Base-by-base conservation (phyloP, 2,888 invertebrate species). In the Eumerus sabulonum region DNA sequence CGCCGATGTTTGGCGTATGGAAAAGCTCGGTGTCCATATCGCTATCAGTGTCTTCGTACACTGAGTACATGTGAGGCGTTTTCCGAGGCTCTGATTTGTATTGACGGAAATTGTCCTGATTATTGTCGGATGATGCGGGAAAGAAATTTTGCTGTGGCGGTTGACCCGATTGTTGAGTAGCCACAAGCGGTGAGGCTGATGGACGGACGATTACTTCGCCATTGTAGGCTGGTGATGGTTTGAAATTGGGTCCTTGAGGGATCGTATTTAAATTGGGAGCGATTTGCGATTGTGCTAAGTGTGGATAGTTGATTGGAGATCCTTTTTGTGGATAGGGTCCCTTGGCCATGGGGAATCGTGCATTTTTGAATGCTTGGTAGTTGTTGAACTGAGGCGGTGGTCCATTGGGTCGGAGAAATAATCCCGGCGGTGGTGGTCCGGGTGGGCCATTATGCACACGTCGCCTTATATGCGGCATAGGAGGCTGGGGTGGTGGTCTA, bases 171-270 rank as follows among this genome's bases (percentile, higher is more conserved):
- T 60, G 12, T 5, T 67, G 59, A 2, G 60, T 42, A n/a, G 12
- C 40, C 1, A 40, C 9, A 3, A 40, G n/a, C 3, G 40, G 11
- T 4, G 27, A 2, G 44, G 71, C 83, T 51, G 82, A 74, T 13
- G 83, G 83, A 57, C 84, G 84, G n/a, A 85, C 72, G n/a, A 85
- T 84, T 0, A 85, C 82, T 18, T 86, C 85, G 1, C 86, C 87
- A 77, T 85, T 87, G 42, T 85, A 87, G 1, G 82, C 70, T 0
- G 85, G 87, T 0, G 88, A 88, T 0, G 87, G 85, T 66, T 88
- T 87, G 9, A 88, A 87, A 59, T 84, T 86, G 11, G 82, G 82
- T 1, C 73, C 81, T 67, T 79, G 76, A 0, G 56, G 18, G 13
- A 83, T 66, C 2, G 82, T 76, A 11, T 83, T 84, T 4, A 82